Evolutionary conservation across 2,888 invertebrate genomes (phyloP).

Genomic region (Agonopterix arenella): DNA sequence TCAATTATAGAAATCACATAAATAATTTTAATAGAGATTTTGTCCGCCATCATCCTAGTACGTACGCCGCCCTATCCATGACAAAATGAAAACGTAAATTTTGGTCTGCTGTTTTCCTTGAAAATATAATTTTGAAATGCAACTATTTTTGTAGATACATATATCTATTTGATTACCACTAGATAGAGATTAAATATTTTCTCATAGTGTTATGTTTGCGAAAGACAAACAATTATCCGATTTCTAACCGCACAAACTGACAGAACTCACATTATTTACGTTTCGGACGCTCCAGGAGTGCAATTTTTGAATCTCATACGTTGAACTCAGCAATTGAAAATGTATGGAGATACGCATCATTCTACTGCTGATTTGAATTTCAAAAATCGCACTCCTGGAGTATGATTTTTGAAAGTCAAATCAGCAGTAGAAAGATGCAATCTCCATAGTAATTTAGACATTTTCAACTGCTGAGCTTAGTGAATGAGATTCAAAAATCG

Average conservation of each 20-base stretch:
- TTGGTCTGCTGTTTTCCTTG: constrained; percentile 45
- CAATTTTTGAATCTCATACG: too few species aligned
- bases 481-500: too few species aligned
- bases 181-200: constrained; percentile 70
- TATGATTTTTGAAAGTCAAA: too few species aligned
- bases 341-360: too few species aligned
- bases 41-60: constrained; percentile 29
- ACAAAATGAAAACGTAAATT: constrained; percentile 20
- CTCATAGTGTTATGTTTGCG: constrained; percentile 66
- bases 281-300: constrained; percentile 27
- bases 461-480: too few species aligned
- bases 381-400: too few species aligned
- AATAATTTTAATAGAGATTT: constrained; percentile 40
- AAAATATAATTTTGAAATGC: constrained; percentile 55
- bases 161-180: constrained; percentile 71
- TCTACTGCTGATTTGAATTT: too few species aligned
- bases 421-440: too few species aligned
- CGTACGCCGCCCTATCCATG: constrained; percentile 15
- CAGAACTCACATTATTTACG: constrained; percentile 26
- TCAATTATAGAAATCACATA: constrained; percentile 38
- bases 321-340: too few species aligned
- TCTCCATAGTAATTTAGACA: too few species aligned
- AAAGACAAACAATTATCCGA: constrained; percentile 46
- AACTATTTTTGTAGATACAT: constrained; percentile 75
- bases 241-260: constrained; percentile 52